These are phyloP conservation scores for Coregonus clupeaformis DNA, from an alignment of 2,113 vertebrate species.

Conservation along the genomic window DNA sequence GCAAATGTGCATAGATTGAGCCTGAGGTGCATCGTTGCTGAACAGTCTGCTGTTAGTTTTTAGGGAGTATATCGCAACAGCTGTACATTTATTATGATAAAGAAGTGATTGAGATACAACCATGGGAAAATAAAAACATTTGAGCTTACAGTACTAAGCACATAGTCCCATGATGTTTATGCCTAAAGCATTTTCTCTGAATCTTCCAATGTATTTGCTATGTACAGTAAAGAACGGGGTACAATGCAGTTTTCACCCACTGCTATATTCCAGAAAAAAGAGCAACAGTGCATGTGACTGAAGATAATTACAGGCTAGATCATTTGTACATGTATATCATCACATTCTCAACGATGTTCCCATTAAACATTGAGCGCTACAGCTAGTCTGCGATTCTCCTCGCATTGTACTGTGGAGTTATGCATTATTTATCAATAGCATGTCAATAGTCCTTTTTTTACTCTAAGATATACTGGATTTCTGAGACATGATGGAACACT, in stretches of 20 bases:
- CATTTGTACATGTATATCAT: constrained; percentile 14
- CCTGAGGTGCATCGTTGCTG: constrained; percentile 53
- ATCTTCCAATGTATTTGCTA: too few species aligned
- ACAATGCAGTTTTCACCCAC: too few species aligned
- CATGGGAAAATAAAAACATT: too few species aligned
- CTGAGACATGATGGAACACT: constrained; percentile 12
- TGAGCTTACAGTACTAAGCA: neutral
- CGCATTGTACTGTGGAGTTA: constrained; percentile 20
- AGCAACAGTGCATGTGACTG: neutral
- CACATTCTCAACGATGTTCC: constrained; percentile 23
- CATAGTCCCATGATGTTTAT: too few species aligned
- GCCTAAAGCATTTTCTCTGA: too few species aligned
- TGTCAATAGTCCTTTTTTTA: constrained; percentile 34
- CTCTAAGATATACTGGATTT: constrained; percentile 15
- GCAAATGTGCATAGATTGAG: constrained; percentile 63
- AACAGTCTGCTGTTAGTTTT: constrained; percentile 54
- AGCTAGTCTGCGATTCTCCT: constrained; percentile 23
- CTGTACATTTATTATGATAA: constrained; percentile 27
- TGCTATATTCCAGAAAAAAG: neutral
- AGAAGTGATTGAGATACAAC: too few species aligned
- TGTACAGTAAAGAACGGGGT: too few species aligned
- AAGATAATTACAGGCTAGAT: constrained; percentile 22
- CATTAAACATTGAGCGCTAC: constrained; percentile 36
- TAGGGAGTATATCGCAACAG: constrained; percentile 30
- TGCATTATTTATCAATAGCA: constrained; percentile 48